phyloP scores from a whole-genome alignment of 2,888 invertebrate genomes.

The Mythimna vitellina region DNA sequence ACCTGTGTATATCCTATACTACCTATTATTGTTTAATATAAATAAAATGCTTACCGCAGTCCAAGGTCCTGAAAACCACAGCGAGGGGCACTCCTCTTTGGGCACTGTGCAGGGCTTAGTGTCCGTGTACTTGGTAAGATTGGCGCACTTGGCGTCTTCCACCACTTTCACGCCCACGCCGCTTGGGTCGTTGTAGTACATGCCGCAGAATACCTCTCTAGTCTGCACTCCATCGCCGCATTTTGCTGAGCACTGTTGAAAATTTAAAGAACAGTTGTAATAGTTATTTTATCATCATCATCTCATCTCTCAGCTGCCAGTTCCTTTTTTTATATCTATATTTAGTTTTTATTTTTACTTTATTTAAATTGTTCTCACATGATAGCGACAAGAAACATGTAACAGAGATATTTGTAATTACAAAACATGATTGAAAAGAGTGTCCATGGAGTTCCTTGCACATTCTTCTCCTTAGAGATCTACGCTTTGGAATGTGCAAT shows the following conservation, averaged over 20 bases:
- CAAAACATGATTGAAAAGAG: too few species aligned
- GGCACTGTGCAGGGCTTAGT: constrained; percentile 94
- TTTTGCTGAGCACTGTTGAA: constrained; percentile 94
- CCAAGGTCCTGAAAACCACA: constrained; percentile 98
- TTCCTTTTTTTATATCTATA: too few species aligned
- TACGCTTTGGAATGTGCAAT: too few species aligned
- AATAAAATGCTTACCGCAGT: constrained; percentile 88
- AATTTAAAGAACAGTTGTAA: background rate
- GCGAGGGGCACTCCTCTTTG: constrained; percentile 94
- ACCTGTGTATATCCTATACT: too few species aligned
- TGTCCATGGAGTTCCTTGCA: too few species aligned
- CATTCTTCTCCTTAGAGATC: too few species aligned
- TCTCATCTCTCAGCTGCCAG: too few species aligned
- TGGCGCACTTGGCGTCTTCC: constrained; percentile 93
- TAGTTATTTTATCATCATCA: too few species aligned
- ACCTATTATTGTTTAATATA: background rate
- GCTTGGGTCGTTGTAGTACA: constrained; percentile 89
- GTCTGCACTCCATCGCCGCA: constrained; percentile 97
- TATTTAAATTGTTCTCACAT: too few species aligned
- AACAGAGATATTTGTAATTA: too few species aligned
- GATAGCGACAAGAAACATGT: too few species aligned
- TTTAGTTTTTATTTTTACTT: too few species aligned
- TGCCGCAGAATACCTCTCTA: constrained; percentile 96
- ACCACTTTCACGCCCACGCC: constrained; percentile 90
- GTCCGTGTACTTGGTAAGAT: constrained; percentile 92